Base-by-base conservation (phyloP, 1,140 invertebrate species). In the Calosoma granatense region DNA sequence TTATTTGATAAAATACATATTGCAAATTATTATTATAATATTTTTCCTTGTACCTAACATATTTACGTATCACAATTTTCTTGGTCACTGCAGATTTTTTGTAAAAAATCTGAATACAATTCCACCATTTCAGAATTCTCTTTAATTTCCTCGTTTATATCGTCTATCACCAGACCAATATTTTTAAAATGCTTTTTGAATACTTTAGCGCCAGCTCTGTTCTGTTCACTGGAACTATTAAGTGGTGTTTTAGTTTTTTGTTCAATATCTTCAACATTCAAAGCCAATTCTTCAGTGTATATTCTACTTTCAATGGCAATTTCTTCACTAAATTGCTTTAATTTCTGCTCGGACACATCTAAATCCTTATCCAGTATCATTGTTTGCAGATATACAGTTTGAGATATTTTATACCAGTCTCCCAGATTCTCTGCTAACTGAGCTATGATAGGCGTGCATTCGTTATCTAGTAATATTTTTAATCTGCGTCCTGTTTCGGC, bases 321-420 rank as follows among this genome's bases (percentile, higher is more conserved):
- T 55, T 66, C 58, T 58, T 65, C 59, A 30, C 62, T 61, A 58
- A 70, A 71, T 2, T 64, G 56, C 39, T 64, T 63, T 22, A 69
- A 60, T 56, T 66, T 66, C 2, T 61, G 55, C n/a, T 68, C 67
- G 51, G 66, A 70, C 52, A 55, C 63, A 20, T 61, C 72, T 54
- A 85, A 76, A 67, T 90, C 87, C 65, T 87, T 86, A 62, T 85
- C 81, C 11, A 89, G 75, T 63, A 90, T 88, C 69, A 84, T 80
- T 15, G 81, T 81, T 70, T 89, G 84, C 39, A 88, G 70, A 68
- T 81, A 87, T 17, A 87, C 81, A 1, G 87, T 88, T 66, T 89
- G 86, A 4, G 86, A 86, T 74, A 87, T 86, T 75, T 90, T 90
- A 65, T 88, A 90, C 87, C 87, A 90, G 72, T 90, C 88, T 3